These are phyloP conservation scores for Cololabis saira DNA, from an alignment of 2,113 vertebrate genomes.

Conservation along the genomic window DNA sequence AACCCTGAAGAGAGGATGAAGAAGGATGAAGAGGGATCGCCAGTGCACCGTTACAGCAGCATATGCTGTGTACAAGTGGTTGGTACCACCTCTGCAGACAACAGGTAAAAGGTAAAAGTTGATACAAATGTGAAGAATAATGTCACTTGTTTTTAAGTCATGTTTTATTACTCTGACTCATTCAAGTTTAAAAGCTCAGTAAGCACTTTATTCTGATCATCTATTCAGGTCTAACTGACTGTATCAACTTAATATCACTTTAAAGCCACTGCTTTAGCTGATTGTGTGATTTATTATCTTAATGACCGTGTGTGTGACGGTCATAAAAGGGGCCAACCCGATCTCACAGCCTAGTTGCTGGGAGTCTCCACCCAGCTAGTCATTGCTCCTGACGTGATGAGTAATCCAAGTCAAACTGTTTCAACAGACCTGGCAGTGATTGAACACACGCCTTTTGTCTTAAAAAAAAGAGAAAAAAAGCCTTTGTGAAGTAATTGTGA, in stretches of 20 bases:
- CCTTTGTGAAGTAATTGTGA: neutral
- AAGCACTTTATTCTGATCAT: neutral
- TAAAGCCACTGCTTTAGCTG: neutral
- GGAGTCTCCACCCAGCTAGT: conserved; percentile 18
- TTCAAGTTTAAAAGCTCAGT: conserved; percentile 24
- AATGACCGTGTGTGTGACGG: neutral
- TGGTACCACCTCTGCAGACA: too few species aligned
- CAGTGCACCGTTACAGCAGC: too few species aligned
- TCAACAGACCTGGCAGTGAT: conserved; percentile 2
- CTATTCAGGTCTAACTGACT: neutral
- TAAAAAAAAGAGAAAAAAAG: neutral
- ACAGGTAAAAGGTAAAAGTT: too few species aligned
- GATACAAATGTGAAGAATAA: too few species aligned
- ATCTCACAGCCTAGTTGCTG: neutral
- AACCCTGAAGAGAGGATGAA: too few species aligned
- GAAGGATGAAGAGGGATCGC: too few species aligned
- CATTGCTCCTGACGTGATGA: conserved; percentile 1
- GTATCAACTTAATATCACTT: neutral
- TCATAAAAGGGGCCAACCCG: conserved; percentile 2
- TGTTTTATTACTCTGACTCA: neutral
- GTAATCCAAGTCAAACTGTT: conserved; percentile 10
- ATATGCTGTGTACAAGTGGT: too few species aligned
- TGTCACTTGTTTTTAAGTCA: neutral
- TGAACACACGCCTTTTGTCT: conserved; percentile 3
- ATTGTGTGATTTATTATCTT: conserved; percentile 4